A percentile compares a stretch with the other conserved stretches of the same genome.
Conservation (phyloP, 2,797 vertebrate genomes). For the Chloroceryle amazona region DNA sequence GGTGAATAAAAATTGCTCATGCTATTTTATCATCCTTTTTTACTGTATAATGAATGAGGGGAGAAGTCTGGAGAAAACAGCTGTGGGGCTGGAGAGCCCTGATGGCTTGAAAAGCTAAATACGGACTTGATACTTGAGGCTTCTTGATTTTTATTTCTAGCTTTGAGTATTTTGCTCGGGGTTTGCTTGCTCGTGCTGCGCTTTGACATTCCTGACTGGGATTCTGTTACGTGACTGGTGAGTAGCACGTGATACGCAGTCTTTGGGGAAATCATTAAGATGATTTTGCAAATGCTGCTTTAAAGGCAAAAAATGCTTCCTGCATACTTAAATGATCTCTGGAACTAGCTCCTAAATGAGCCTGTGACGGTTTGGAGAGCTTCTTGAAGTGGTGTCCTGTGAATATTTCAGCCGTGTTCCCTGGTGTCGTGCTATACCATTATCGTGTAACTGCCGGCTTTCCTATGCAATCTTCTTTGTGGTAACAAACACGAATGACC, state of each 20-base stretch:
- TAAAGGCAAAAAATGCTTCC: neutral
- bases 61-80: neutral
- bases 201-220: neutral
- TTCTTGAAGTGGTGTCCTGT: neutral
- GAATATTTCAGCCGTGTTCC: constrained; percentile 13
- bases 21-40: neutral
- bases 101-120: neutral
- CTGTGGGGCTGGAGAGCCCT: neutral
- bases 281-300: neutral
- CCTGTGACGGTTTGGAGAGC: neutral
- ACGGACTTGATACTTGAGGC: neutral
- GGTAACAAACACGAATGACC: neutral
- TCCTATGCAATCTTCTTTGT: constrained; percentile 16
- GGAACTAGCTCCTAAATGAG: neutral
- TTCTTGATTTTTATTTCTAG: neutral
- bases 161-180: neutral
- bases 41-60: neutral
- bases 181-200: neutral
- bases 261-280: neutral
- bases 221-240: fast-evolving
- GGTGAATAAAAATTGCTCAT: neutral
- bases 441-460: neutral
- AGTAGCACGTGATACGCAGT: neutral
- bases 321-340: neutral
- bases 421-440: neutral